Evolutionary conservation across 2,797 vertebrate genomes (phyloP), one percentile per base, ranked within the genome.

Genomic region (Sebastes vulpes): DNA sequence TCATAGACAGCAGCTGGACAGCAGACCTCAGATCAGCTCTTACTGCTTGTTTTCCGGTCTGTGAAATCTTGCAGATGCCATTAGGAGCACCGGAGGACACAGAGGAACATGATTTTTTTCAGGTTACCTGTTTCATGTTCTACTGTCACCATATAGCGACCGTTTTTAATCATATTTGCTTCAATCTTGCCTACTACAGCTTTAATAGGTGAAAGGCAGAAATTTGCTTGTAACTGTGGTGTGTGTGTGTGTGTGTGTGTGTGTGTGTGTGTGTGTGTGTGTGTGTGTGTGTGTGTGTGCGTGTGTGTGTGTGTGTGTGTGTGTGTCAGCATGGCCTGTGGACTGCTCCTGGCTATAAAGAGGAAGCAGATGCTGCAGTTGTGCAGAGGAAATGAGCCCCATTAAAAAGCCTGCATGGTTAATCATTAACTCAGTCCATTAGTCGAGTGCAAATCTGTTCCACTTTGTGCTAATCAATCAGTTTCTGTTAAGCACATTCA

Each of bases 371-470:
- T 83, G 85, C 16, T 71, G 59, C 3, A 16, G 1, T 46, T 59
- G n/a, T 28, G 10, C 48, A 20, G 66, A 83, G 75, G 84, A 87
- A 84, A 84, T 80, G 72, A 82, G 53, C 21, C 31, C 60, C 46
- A 67, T 82, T 79, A 81, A 31, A 72, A 75, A 52, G 64, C 14
- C 77, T 71, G 59, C 29, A 54, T 58, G 52, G 56, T 81, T 72
- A 77, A 90, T 83, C 72, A 75, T 80, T 80, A 75, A 64, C 69
- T 26, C 38, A 29, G 53, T 73, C 31, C 28, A 70, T 25, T 53
- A 72, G 71, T 50, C 72, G 25, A 78, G 61, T 35, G 35, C 50
- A 61, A 42, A 60, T 63, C 35, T 65, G 61, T 53, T 32, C 65
- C 46, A 35, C 63, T 69, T 56, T 63, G 25, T 67, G 38, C 65